These are phyloP conservation scores for Calypte anna DNA, from an alignment of 2,113 vertebrate species.

Conservation along the genomic window DNA sequence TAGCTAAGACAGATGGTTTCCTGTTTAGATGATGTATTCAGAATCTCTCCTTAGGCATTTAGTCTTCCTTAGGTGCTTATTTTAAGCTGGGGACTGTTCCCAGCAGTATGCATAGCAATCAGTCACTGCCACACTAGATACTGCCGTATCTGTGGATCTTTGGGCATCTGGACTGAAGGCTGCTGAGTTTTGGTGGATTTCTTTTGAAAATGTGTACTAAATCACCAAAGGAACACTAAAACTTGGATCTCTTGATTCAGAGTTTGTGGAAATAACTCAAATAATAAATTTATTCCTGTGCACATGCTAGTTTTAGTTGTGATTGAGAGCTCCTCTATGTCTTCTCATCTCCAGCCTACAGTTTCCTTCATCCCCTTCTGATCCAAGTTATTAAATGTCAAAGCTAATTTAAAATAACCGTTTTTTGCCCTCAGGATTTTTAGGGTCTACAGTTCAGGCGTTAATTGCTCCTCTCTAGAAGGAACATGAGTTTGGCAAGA, in stretches of 20 bases:
- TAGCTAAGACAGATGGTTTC: constrained; percentile 9
- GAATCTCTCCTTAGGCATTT: background rate
- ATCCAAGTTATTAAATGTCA: background rate
- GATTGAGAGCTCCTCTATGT: background rate
- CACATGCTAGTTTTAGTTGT: background rate
- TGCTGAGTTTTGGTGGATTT: background rate
- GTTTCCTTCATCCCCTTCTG: background rate
- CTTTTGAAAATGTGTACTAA: background rate
- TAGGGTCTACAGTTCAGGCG: background rate
- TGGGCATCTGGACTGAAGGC: background rate
- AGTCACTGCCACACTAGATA: background rate
- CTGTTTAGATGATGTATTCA: background rate
- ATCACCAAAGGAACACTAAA: background rate
- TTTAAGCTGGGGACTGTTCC: background rate
- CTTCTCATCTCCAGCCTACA: background rate
- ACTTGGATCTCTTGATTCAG: background rate
- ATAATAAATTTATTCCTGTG: background rate
- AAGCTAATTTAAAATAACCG: background rate
- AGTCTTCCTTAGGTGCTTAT: background rate
- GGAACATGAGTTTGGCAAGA: constrained; percentile 18
- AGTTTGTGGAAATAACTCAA: background rate
- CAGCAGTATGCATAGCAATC: background rate
- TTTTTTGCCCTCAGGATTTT: background rate
- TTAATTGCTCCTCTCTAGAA: constrained; percentile 23
- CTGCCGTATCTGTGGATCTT: background rate